Evolutionary conservation across 2,113 vertebrate species (phyloP).

Genomic region (Ariopsis seemanni): DNA sequence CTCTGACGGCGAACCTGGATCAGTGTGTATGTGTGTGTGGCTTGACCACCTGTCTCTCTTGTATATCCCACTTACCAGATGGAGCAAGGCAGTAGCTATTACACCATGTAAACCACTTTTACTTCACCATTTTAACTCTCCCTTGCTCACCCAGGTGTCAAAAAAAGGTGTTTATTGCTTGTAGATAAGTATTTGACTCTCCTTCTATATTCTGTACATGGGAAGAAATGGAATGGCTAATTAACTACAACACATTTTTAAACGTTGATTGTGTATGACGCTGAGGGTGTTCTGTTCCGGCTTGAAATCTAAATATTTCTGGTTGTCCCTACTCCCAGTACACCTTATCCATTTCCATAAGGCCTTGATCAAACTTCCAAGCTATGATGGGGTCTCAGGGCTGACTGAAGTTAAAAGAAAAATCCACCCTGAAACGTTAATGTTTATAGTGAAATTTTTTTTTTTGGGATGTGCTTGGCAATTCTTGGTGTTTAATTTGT

Average conservation of each 20-base stretch:
- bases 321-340: not conserved
- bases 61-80: slow-evolving; percentile 52
- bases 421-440: not conserved
- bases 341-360: not conserved
- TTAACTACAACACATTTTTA: not conserved
- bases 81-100: slow-evolving; percentile 19
- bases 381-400: not conserved
- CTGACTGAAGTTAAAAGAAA: not conserved
- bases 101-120: slow-evolving; percentile 5
- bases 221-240: not conserved
- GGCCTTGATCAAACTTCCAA: not conserved
- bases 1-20: slow-evolving; percentile 31
- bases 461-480: not conserved
- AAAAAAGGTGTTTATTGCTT: not conserved
- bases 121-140: slow-evolving; percentile 1
- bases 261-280: not conserved
- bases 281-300: not conserved
- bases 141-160: not conserved
- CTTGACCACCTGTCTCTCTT: slow-evolving; percentile 54
- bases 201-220: not conserved
- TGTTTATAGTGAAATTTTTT: not conserved
- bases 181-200: not conserved
- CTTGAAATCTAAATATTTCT: not conserved
- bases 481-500: not conserved
- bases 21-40: slow-evolving; percentile 7